Conservation (phyloP, 2,797 vertebrate species). For the Oreochromis grahami region DNA sequence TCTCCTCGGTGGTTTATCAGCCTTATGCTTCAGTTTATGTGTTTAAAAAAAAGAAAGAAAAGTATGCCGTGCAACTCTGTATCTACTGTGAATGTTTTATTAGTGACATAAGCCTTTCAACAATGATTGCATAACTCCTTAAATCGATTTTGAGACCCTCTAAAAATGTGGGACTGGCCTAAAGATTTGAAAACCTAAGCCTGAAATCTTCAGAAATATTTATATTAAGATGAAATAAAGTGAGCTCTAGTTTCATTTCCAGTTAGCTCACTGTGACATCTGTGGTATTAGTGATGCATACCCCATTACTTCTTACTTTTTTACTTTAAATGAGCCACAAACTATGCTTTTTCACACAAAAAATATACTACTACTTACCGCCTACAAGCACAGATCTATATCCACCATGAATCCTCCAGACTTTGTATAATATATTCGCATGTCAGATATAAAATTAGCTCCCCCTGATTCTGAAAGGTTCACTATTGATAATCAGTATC, state of each 20-base stretch:
- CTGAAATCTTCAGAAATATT: background rate
- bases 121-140: background rate
- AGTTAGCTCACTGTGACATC: background rate
- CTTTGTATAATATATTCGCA: conserved; percentile 5
- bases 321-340: background rate
- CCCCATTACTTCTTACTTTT: background rate
- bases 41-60: background rate
- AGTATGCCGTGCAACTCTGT: background rate
- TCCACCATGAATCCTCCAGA: conserved; percentile 21
- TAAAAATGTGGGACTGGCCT: background rate
- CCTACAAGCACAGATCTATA: conserved; percentile 12
- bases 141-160: background rate
- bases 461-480: background rate
- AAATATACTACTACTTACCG: background rate
- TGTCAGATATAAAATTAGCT: conserved; percentile 1
- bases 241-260: background rate
- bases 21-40: background rate
- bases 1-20: background rate
- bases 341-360: background rate
- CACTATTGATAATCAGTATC: background rate
- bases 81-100: background rate
- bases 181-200: background rate
- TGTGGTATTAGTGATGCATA: background rate
- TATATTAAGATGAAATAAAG: background rate
- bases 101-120: background rate